A percentile compares a stretch with the other conserved stretches of the same genome.
These are phyloP conservation scores for Brachypalpus laphriformis DNA, from an alignment of 2,888 invertebrate species.

Conservation along the genomic window DNA sequence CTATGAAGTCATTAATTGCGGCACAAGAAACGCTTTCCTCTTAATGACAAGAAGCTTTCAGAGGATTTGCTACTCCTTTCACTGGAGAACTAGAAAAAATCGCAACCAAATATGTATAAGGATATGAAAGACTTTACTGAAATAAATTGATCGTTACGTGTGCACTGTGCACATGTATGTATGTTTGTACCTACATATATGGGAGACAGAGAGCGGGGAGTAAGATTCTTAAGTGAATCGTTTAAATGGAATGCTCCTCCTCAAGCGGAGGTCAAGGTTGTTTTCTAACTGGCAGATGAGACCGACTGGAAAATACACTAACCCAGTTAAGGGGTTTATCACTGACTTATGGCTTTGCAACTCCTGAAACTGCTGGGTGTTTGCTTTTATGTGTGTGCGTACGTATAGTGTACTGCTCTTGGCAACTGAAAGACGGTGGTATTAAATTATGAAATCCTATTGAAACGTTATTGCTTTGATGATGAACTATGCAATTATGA, in stretches of 20 bases:
- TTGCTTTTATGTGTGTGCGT: conserved; percentile 22
- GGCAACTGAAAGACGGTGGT: neutral
- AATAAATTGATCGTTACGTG: conserved; percentile 24
- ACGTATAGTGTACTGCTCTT: neutral
- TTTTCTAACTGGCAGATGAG: conserved; percentile 48
- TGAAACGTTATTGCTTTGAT: conserved; percentile 42
- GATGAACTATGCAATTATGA: conserved; percentile 40
- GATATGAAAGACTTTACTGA: conserved; percentile 16
- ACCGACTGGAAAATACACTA: conserved; percentile 39
- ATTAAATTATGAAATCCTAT: neutral
- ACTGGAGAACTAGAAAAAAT: conserved; percentile 4
- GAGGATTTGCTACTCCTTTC: conserved; percentile 24
- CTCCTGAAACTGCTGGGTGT: neutral
- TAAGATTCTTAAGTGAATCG: conserved; percentile 46
- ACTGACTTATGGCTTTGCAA: conserved; percentile 53
- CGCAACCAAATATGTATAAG: neutral
- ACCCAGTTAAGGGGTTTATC: conserved; percentile 57
- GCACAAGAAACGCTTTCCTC: conserved; percentile 7
- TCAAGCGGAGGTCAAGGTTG: conserved; percentile 49
- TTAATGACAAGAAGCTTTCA: conserved; percentile 41
- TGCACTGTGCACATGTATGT: neutral
- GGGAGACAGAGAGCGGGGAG: neutral
- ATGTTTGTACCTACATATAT: neutral
- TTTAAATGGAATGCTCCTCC: conserved; percentile 54
- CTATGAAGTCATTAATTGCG: conserved; percentile 36